Evolutionary conservation across 2,113 vertebrate genomes (phyloP).

Genomic region (Brienomyrus brachyistius): DNA sequence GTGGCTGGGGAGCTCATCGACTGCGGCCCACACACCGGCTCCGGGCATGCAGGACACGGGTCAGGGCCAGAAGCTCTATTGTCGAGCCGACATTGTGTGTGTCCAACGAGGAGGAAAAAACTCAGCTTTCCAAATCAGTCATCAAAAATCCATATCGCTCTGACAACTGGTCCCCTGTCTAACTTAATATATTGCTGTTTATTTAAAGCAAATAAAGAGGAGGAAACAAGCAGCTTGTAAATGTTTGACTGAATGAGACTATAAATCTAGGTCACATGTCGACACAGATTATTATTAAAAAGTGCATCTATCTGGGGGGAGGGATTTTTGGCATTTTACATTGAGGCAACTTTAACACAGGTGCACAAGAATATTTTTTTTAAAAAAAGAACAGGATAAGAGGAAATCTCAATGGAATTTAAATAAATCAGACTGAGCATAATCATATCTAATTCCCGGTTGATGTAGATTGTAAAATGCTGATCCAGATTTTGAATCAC

Average conservation of each 20-base stretch:
- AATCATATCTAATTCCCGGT: neutral
- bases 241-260: slow-evolving; percentile 48
- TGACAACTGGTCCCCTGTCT: slow-evolving; percentile 53
- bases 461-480: neutral
- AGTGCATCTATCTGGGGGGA: neutral
- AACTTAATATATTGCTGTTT: slow-evolving; percentile 35
- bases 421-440: slow-evolving; percentile 4
- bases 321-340: neutral
- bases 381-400: neutral
- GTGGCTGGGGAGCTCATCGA: slow-evolving; percentile 35
- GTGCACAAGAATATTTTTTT: neutral
- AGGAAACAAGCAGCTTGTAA: slow-evolving; percentile 51
- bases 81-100: slow-evolving; percentile 54
- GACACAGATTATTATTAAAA: slow-evolving; percentile 4
- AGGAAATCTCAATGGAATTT: neutral
- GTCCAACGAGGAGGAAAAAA: slow-evolving; percentile 59
- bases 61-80: slow-evolving; percentile 57
- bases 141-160: slow-evolving; percentile 36
- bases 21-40: slow-evolving; percentile 37
- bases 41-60: slow-evolving; percentile 46
- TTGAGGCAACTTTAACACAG: neutral
- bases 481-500: neutral
- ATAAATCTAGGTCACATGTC: slow-evolving; percentile 6
- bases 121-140: slow-evolving; percentile 52
- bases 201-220: slow-evolving; percentile 38